phyloP scores from a whole-genome alignment of 2,888 invertebrate species.

The Heterodera filipjevi region DNA sequence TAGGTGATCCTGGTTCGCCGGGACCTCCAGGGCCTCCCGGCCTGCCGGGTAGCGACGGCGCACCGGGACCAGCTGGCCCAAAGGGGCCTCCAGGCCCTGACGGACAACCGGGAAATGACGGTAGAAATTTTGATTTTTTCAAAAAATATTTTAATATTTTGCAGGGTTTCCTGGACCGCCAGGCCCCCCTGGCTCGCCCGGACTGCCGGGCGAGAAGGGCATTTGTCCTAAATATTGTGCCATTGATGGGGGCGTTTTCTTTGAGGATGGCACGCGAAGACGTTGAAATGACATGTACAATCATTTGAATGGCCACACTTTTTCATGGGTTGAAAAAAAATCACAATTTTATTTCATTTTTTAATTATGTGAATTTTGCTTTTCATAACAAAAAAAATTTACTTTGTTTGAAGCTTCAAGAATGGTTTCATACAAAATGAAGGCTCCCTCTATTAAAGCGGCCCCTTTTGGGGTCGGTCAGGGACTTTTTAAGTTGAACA shows the following conservation, averaged over 20 bases:
- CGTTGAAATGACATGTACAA: neutral
- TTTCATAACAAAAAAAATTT: too few species aligned
- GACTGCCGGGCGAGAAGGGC: conserved; percentile 42
- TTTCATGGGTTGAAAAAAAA: too few species aligned
- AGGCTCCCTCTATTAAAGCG: too few species aligned
- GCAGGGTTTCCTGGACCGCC: conserved; percentile 13
- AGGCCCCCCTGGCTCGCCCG: conserved; percentile 29
- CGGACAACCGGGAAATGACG: conserved; percentile 53
- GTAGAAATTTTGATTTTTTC: too few species aligned
- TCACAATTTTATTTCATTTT: too few species aligned
- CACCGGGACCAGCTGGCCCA: conserved; percentile 38
- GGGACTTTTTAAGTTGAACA: too few species aligned
- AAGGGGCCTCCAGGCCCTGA: conserved; percentile 52
- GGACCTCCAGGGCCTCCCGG: conserved; percentile 42
- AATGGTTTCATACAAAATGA: too few species aligned
- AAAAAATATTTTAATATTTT: neutral
- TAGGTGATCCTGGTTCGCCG: conserved; percentile 41
- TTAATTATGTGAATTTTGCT: too few species aligned
- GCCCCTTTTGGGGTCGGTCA: too few species aligned
- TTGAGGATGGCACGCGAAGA: conserved; percentile 45
- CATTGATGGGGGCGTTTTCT: conserved; percentile 48
- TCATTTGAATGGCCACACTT: too few species aligned
- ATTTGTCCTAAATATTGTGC: conserved; percentile 49
- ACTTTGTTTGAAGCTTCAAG: too few species aligned
- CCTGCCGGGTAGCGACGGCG: conserved; percentile 35